Evolutionary conservation across 2,888 invertebrate species (phyloP), one percentile per base, ranked within the genome.

Genomic region (Torymus aiolomorphi): DNA sequence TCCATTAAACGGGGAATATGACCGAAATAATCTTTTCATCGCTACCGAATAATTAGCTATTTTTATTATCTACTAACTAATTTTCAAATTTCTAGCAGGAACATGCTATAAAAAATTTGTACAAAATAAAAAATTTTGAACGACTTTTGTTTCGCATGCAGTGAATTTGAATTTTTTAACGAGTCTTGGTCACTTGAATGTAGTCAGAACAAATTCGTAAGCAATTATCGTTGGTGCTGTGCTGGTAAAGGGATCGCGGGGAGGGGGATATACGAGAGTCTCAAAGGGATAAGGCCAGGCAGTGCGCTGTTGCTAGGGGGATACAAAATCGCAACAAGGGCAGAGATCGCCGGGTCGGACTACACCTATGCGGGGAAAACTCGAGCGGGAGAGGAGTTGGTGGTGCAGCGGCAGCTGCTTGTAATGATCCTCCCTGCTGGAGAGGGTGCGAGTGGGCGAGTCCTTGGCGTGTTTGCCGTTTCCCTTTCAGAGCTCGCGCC

Each of bases 401-500:
- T 8, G 42, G 8, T 42, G 42, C 42, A 1, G 42, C 42, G 20
- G n/a, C 63, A 52, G 16, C 51, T 42, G 49, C 20, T 56, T 16
- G 20, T 76, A 70, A 78, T 59, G 72, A 66, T 10, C 49, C 63
- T 71, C 63, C 57, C 16, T 2, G 59, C 67, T 5, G 59, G 24
- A 12, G 76, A 10, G 24, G 57, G n/a, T 42, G 42, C 42, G 42
- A 8, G 42, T 42, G 42, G 42, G 42, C 42, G 65, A 51, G 70
- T 74, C 74, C 69, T 79, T 69, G 63, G 20, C 80, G 56, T 80
- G 76, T 76, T 80, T 76, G 76, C 67, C 76, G 80, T 67, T 24
- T 67, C 42, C 42, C 42, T 49, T 59, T 66, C 42, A 42, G 14
- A 3, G 54, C 54, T 8, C 1, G 20, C 3, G 42, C 16, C 24